Evolutionary conservation across 2,113 vertebrate genomes (phyloP).

Genomic region (Noctilio leporinus): DNA sequence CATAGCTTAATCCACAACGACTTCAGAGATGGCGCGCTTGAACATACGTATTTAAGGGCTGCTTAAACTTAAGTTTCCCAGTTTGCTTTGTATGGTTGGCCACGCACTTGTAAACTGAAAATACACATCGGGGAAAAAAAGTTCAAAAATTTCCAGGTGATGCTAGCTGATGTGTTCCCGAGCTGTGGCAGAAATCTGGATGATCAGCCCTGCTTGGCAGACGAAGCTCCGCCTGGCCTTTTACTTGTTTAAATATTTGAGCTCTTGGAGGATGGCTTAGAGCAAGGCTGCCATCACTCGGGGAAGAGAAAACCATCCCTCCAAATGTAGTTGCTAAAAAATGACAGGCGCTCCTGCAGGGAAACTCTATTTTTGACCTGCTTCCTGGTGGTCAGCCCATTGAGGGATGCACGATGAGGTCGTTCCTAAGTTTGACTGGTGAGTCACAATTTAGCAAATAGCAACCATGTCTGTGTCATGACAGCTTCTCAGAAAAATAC

Average conservation of each 20-base stretch:
- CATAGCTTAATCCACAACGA: neutral
- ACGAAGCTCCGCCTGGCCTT: neutral
- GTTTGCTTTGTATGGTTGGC: neutral
- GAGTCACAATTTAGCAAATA: conserved; percentile 59
- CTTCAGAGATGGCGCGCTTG: neutral
- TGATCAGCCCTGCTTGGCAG: neutral
- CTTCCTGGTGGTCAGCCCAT: conserved; percentile 36
- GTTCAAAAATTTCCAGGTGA: conserved; percentile 28
- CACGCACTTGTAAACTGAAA: conserved; percentile 1
- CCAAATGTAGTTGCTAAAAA: conserved; percentile 48
- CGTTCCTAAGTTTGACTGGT: accelerated
- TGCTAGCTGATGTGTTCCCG: neutral
- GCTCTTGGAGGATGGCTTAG: conserved; percentile 19
- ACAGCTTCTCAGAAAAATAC: conserved; percentile 10
- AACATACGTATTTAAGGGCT: neutral
- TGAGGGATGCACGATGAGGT: conserved; percentile 26
- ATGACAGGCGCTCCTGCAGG: conserved; percentile 16
- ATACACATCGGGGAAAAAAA: conserved; percentile 35
- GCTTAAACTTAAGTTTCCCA: neutral
- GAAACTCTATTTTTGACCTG: conserved; percentile 31
- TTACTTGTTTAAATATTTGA: conserved; percentile 58
- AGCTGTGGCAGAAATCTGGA: conserved; percentile 15
- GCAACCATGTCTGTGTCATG: conserved; percentile 24
- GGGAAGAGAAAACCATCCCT: conserved; percentile 42
- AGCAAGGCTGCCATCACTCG: conserved; percentile 18